Conservation (phyloP, 2,113 vertebrate species). For the Mystacornis crossleyi region DNA sequence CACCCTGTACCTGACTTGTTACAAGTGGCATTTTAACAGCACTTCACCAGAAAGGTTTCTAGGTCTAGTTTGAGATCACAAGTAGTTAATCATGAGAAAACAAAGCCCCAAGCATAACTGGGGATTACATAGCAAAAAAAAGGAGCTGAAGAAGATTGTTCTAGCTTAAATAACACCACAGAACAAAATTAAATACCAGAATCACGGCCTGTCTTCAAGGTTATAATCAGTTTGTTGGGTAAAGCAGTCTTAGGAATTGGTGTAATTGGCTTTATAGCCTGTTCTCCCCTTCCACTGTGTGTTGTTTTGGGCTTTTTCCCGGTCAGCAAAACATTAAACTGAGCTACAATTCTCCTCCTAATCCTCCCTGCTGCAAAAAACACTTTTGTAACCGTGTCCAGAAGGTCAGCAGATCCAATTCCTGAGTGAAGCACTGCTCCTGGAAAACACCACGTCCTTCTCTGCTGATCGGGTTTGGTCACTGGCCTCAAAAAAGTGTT, state of each 20-base stretch:
- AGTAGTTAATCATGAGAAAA: neutral
- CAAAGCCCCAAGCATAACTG: neutral
- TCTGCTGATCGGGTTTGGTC: rapidly evolving
- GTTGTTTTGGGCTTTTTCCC: neutral
- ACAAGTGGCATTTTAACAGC: neutral
- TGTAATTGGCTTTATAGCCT: neutral
- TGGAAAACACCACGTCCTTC: neutral
- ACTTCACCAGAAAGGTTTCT: rapidly evolving
- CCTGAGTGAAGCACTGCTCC: neutral
- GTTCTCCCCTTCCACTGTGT: neutral
- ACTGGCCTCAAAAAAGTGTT: rapidly evolving
- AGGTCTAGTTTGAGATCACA: neutral
- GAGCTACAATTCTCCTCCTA: neutral
- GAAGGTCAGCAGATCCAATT: neutral
- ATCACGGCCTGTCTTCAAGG: neutral
- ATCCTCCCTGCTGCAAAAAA: neutral
- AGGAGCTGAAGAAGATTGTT: neutral
- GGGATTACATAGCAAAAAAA: neutral
- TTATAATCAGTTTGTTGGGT: neutral
- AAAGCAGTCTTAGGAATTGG: neutral
- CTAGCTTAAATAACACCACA: neutral
- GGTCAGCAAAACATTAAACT: neutral
- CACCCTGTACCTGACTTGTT: neutral
- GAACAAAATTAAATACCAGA: neutral
- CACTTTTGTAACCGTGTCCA: neutral